Percentiles rank a stretch among this genome's conserved stretches.
These are phyloP conservation scores for Meganola albula DNA, from an alignment of 2,888 invertebrate genomes.

Conservation along the genomic window DNA sequence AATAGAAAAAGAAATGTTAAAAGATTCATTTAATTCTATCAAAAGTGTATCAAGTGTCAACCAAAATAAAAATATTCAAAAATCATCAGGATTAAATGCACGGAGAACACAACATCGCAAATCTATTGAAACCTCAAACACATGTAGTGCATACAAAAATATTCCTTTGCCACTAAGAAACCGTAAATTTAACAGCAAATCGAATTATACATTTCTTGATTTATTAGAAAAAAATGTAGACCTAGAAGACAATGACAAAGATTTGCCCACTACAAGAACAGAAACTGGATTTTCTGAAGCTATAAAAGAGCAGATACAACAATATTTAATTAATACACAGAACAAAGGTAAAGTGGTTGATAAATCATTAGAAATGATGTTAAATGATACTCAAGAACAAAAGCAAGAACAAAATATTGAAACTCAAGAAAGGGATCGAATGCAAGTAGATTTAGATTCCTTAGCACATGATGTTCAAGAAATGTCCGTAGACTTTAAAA, in stretches of 20 bases:
- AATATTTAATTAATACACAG: constrained; percentile 41
- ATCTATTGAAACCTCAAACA: no score
- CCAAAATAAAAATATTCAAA: no score
- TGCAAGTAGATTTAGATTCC: no score
- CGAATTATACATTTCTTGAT: constrained; percentile 52
- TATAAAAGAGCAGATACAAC: constrained; percentile 48
- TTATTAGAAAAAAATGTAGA: constrained; percentile 41
- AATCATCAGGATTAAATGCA: no score
- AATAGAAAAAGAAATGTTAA: constrained; percentile 57
- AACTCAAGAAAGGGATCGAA: no score
- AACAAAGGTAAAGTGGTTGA: constrained; percentile 15
- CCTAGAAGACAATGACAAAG: constrained; percentile 34
- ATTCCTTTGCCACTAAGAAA: not conserved
- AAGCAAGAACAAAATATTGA: not conserved
- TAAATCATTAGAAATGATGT: constrained; percentile 20
- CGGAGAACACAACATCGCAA: no score
- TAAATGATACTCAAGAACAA: constrained; percentile 14
- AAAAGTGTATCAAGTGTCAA: no score
- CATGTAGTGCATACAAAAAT: no score
- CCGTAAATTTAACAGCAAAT: constrained; percentile 20
- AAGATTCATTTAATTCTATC: no score
- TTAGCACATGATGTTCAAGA: no score
- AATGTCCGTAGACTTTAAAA: no score
- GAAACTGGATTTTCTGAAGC: constrained; percentile 45
- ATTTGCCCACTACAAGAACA: constrained; percentile 11